Base-by-base conservation (phyloP, 2,113 vertebrate genomes). In the Callipepla squamata region DNA sequence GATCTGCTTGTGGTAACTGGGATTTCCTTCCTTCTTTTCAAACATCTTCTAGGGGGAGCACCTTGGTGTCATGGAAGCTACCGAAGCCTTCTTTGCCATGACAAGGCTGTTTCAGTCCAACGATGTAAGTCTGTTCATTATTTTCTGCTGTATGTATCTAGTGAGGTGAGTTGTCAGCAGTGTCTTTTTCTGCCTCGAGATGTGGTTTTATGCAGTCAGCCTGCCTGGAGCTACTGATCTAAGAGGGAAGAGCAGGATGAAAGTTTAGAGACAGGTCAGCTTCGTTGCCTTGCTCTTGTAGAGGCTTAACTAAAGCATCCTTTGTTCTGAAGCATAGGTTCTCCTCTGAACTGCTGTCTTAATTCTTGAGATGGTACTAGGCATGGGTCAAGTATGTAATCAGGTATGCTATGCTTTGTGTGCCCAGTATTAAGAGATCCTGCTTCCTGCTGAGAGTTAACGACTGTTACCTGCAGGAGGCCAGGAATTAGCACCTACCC, bases 61-160 rank as follows among this genome's bases (percentile, higher is more conserved):
- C 90, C 98, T 99, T 96, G 99, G 99, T 91, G 99, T 99, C 91
- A 99, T 98, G 3, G 99, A 99, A 97, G 99, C 99, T 13, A 99
- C 99, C 0, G 99, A 99, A 95, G 98, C 99, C 32, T 99, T 99
- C 97, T 99, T 99, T 95, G 99, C 99, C 13, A 99, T 99, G 99
- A 99, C 99, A 63, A 98, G 98, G 78, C 98, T 99, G 75, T 99
- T 99, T 94, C 99, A 99, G 97, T 99, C 99, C 77, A 99, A 98
- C 68, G 99, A 99, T 89, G 99, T 99, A 97, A 98, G 98, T 96
- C 67, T 93, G 53, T 15, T 26, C 67, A 13, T 62, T 51, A 17
- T 44, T 84, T 86, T 83, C 47, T 69, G 12, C 28, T 72, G 3
- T 70, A 20, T 79, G 73, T 87, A 25, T 59, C 22, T 89, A n/a